A percentile compares a stretch with the other conserved stretches of the same genome.
phyloP scores from a whole-genome alignment of 2,888 invertebrate species.

The Rhamnusium bicolor region DNA sequence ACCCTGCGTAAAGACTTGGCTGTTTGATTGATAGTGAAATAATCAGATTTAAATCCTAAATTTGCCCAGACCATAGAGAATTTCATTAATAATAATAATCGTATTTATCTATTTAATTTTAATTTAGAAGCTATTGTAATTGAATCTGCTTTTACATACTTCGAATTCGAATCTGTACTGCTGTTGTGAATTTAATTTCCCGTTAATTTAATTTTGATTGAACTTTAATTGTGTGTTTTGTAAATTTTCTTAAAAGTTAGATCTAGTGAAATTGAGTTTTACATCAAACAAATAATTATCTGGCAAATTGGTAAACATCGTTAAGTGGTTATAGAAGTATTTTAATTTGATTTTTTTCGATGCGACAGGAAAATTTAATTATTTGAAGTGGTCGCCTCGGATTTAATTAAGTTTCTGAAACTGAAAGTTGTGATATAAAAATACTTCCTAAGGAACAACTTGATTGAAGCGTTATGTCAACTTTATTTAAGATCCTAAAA shows the following conservation, averaged over 20 bases:
- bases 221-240: slow-evolving; percentile 30
- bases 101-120: slow-evolving; percentile 20
- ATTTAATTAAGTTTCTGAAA: slow-evolving; percentile 29
- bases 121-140: slow-evolving; percentile 11
- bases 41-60: neutral
- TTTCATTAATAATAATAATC: slow-evolving; percentile 2
- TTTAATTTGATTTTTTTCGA: slow-evolving; percentile 25
- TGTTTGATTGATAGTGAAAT: too few species aligned
- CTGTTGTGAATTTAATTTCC: slow-evolving; percentile 23
- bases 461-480: slow-evolving; percentile 14
- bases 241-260: slow-evolving; percentile 18
- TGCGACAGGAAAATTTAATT: slow-evolving; percentile 20
- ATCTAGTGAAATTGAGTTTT: slow-evolving; percentile 13
- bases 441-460: neutral
- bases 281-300: slow-evolving; percentile 27
- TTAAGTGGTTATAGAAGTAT: neutral
- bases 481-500: neutral
- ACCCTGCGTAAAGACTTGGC: too few species aligned
- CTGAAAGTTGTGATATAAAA: neutral
- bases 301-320: slow-evolving; percentile 21
- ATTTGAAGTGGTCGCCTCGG: slow-evolving; percentile 4
- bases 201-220: slow-evolving; percentile 30
- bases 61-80: neutral
- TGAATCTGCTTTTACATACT: neutral
- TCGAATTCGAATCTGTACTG: slow-evolving; percentile 4